Evolutionary conservation across 2,113 vertebrate genomes (phyloP), one percentile per base, ranked within the genome.

Genomic region (Bagarius yarrelli): DNA sequence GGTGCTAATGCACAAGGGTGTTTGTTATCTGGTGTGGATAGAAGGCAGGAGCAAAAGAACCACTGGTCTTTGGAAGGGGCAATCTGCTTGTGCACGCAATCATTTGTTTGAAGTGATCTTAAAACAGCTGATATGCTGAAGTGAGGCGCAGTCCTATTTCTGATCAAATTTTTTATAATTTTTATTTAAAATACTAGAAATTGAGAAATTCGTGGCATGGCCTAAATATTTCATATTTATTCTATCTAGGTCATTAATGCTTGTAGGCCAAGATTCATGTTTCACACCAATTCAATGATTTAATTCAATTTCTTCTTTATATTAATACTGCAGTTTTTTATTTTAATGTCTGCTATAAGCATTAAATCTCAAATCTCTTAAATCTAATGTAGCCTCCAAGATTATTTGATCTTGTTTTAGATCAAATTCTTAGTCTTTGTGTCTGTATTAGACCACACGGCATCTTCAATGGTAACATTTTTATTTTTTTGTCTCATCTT

Each of bases 341-440:
- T 61, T 73, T 78, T 66, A 36, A 52, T 75, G 12, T 64, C 5
- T 21, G 19, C n/a, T 80, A 13, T 73, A 61, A 4, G 8, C 30
- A 80, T 18, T 36, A 57, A 36, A 44, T 79, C 61, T 36, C 57
- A 56, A 70, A 57, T 23, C n/a, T 75, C 77, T 59, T 21, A 21
- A 53, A 66, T 11, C 32, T 83, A 85, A 86, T 81, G 56, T 11
- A 19, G 21, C 75, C 66, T 85, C 77, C 80, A 67, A 67, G n/a
- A 16, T 47, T n/a, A 69, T 67, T 56, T 53, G 27, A 72, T 61
- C 36, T 73, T 50, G 40, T 52, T 80, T 73, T n/a, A 73, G 56
- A 34, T 66, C 14, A 72, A 40, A 80, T 47, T 27, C 15, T 23
- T 18, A 30, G 57, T 8, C 30, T 63, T 25, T 15, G 12, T 47